These are phyloP conservation scores for Lacerta agilis DNA, from an alignment of 2,797 vertebrate species.

Conservation along the genomic window DNA sequence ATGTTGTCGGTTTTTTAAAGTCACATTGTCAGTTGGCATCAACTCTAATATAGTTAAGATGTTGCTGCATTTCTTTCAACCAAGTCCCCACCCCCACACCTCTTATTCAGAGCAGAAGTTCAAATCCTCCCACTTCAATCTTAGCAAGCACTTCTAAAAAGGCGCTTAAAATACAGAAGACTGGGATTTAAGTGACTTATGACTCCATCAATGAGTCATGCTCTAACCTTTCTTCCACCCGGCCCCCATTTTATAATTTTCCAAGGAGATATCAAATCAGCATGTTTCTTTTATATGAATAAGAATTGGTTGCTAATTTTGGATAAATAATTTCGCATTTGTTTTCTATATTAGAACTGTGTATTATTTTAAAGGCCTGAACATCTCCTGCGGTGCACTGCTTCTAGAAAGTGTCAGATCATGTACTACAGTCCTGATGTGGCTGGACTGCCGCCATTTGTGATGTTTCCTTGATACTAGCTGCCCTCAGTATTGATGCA, in stretches of 20 bases:
- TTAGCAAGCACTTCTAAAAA: conserved; percentile 39
- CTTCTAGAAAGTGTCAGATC: not conserved
- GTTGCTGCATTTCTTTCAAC: not conserved
- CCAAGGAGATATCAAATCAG: conserved; percentile 57
- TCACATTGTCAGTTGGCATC: not conserved
- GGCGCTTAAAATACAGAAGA: conserved; percentile 26
- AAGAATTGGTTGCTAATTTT: conserved; percentile 17
- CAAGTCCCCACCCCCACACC: not conserved
- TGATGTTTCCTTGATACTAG: not conserved
- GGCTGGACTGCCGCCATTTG: not conserved
- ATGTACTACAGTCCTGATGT: not conserved
- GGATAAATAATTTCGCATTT: not conserved
- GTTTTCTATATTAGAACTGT: not conserved
- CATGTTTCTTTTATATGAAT: conserved; percentile 43
- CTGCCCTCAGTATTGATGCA: not conserved
- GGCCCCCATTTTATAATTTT: conserved; percentile 42
- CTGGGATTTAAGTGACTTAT: conserved; percentile 47
- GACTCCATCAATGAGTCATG: conserved; percentile 52
- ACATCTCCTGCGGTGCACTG: not conserved
- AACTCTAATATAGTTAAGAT: not conserved
- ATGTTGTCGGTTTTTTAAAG: not conserved
- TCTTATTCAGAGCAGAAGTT: not conserved
- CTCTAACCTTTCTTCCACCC: conserved; percentile 52
- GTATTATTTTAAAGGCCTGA: not conserved
- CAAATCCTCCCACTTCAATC: conserved; percentile 18